Base-by-base conservation (phyloP, 2,888 invertebrate genomes). In the Dexiosoma caninum region DNA sequence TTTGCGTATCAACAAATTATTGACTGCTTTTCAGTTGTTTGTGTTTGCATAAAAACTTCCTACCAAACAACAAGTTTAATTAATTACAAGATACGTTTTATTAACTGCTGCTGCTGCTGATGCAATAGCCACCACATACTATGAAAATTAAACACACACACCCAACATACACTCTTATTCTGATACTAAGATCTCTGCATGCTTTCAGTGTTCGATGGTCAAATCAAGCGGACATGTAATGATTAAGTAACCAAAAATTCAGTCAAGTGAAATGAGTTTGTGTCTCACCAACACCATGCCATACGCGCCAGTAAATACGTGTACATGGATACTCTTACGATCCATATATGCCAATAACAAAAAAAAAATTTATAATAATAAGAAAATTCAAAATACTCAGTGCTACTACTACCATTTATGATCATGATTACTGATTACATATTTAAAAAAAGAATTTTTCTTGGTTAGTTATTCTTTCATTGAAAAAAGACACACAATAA, bases 401-500 rank as follows among this genome's bases (percentile, higher is more conserved):
- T 85, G 87, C 87, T 74, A 55, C 74, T 75, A 75, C 67, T 88
- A 87, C 87, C 88, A 87, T 87, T 87, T 87, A 87, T 86, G 86
- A 87, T 88, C 86, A 87, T 84, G 86, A 86, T 86, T 85, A 86
- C 88, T 88, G 87, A 87, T 87, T 86, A 30, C 2, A 42, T n/a
- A 30, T 10, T 0, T 30, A 51, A 51, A 40, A 49, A 70, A 49
- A 32, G 16, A 70, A 66, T 19, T 44, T 30, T 77, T 60, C 66
- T 62, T 80, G 51, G 37, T 55, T 44, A 42, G 30, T 72, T 46
- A 42, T 64, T 64, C 35, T 42, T 71, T 37, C 23, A 23, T 44
- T 32, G n/a, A n/a, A n/a, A n/a, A n/a, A n/a, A n/a, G 27, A 55
- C 46, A 53, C 9, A 44, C 46, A 37, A 55, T 23, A 59, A 37